Conservation (phyloP, 2,888 invertebrate genomes). For the Perizoma affinitatum region DNA sequence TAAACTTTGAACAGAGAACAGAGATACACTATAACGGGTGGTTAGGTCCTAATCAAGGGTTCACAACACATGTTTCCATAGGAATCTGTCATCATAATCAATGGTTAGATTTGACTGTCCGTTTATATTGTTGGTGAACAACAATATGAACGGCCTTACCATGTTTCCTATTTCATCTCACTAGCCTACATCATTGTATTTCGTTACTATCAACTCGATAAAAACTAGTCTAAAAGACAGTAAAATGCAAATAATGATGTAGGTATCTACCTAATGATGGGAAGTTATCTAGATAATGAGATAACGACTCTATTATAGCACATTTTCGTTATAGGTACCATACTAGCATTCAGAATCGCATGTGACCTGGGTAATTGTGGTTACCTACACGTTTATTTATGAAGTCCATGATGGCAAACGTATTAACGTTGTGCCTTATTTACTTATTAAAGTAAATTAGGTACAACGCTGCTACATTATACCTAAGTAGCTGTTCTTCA, state of each 20-base stretch:
- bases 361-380: constrained; percentile 17
- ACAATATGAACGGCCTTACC: no score
- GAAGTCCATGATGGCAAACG: constrained; percentile 4
- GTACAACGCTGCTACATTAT: neutral
- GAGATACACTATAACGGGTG: no score
- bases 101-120: no score
- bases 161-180: neutral
- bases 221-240: constrained; percentile 1
- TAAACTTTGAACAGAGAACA: no score
- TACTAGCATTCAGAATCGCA: constrained; percentile 2
- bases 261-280: constrained; percentile 4
- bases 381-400: constrained; percentile 15
- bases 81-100: no score
- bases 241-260: constrained; percentile 3
- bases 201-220: neutral
- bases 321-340: constrained; percentile 14
- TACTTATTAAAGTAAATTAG: neutral
- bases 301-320: constrained; percentile 21
- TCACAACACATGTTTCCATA: no score
- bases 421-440: no score
- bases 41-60: no score
- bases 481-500: no score
- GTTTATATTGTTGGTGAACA: no score
- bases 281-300: constrained; percentile 22
- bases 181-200: neutral